phyloP scores from a whole-genome alignment of 2,797 vertebrate genomes.

The Pipistrellus kuhlii region DNA sequence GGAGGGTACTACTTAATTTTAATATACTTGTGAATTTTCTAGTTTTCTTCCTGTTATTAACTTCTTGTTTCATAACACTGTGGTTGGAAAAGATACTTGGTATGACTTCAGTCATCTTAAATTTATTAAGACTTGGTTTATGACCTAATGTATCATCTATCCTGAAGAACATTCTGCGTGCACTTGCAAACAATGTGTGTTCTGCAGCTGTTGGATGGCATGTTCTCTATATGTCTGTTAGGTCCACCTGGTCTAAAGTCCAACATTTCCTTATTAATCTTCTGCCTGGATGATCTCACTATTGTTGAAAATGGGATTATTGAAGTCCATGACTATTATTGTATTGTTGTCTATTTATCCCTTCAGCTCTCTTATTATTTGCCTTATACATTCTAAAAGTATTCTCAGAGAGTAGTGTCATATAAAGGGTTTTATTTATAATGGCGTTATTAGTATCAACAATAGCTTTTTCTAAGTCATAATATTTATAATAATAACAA shows the following conservation, averaged over 20 bases:
- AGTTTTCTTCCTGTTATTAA: neutral
- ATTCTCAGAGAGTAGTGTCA: neutral
- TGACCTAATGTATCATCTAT: neutral
- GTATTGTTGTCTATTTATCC: neutral
- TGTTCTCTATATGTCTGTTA: neutral
- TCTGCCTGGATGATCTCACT: neutral
- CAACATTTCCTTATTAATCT: neutral
- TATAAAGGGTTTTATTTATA: constrained; percentile 11
- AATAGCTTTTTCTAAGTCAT: neutral
- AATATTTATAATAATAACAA: neutral
- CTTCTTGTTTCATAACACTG: neutral
- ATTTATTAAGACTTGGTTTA: neutral
- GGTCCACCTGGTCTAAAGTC: neutral
- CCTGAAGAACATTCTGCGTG: neutral
- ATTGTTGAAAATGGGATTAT: neutral
- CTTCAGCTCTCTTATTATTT: neutral
- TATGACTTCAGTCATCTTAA: neutral
- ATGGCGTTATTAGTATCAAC: neutral
- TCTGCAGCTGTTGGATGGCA: neutral
- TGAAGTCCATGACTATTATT: neutral
- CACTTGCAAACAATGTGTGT: neutral
- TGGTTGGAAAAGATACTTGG: neutral
- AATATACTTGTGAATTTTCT: neutral
- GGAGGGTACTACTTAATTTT: neutral
- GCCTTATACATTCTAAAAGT: constrained; percentile 15